Evolutionary conservation across 2,888 invertebrate genomes (phyloP).

Genomic region (Mechanitis messenoides): DNA sequence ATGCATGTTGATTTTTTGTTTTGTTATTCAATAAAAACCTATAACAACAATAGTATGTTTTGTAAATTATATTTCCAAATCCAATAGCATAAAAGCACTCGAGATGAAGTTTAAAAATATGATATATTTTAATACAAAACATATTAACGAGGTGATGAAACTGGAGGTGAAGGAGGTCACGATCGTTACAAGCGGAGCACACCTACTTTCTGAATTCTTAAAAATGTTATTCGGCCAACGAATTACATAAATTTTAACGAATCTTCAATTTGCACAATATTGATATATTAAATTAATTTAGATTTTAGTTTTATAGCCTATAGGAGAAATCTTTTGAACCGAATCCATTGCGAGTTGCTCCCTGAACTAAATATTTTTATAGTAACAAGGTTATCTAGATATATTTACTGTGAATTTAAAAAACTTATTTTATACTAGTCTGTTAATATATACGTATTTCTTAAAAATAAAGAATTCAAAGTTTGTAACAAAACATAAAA

Average conservation of each 20-base stretch:
- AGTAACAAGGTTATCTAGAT: too few species aligned
- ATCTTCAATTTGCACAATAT: not conserved
- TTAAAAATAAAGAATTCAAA: too few species aligned
- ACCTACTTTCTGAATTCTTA: slow-evolving; percentile 1
- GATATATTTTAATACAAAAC: not conserved
- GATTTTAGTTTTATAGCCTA: not conserved
- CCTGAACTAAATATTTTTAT: too few species aligned
- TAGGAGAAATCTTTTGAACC: too few species aligned
- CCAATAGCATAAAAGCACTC: too few species aligned
- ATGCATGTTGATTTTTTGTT: slow-evolving; percentile 15
- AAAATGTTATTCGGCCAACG: slow-evolving; percentile 2
- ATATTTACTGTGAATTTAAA: too few species aligned
- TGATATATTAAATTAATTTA: not conserved
- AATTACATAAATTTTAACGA: not conserved
- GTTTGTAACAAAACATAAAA: too few species aligned
- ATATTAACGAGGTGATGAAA: not conserved
- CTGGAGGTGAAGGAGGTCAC: not conserved
- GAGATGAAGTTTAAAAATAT: not conserved
- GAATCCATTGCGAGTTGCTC: too few species aligned
- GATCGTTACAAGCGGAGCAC: not conserved
- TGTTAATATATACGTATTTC: too few species aligned
- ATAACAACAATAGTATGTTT: not conserved
- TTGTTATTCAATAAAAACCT: slow-evolving; percentile 19
- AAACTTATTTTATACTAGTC: too few species aligned
- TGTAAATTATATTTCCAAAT: not conserved